Percentiles rank a stretch among this genome's conserved stretches.
phyloP scores from a whole-genome alignment of 2,888 invertebrate genomes.

The Athetis lepigone region DNA sequence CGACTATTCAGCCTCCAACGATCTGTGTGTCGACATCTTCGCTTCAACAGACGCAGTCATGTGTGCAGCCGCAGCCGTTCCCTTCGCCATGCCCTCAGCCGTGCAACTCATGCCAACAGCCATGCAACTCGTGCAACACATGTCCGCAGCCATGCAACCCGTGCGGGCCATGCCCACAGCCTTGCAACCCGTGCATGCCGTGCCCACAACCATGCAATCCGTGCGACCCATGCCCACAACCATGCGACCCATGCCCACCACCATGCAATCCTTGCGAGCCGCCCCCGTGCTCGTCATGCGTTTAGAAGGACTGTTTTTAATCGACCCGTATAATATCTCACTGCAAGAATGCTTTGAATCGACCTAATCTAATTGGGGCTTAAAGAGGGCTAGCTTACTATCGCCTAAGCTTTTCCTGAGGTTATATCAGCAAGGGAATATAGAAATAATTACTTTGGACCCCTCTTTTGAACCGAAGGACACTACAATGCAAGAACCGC shows the following conservation, averaged over 20 bases:
- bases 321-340: neutral
- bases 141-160: neutral
- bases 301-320: conserved; percentile 42
- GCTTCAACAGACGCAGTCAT: conserved; percentile 39
- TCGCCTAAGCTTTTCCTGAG: conserved; percentile 1
- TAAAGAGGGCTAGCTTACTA: conserved; percentile 8
- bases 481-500: conserved; percentile 45
- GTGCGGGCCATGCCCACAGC: conserved; percentile 9
- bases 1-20: conserved; percentile 71
- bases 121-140: conserved; percentile 20
- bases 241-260: conserved; percentile 19
- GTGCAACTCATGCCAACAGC: conserved; percentile 1
- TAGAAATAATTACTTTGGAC: too few species aligned
- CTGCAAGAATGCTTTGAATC: conserved; percentile 21
- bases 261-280: conserved; percentile 35
- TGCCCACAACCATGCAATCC: conserved; percentile 7
- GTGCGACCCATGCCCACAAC: neutral
- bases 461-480: too few species aligned
- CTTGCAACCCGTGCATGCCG: neutral
- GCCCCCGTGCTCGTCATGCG: conserved; percentile 42
- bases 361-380: neutral
- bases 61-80: conserved; percentile 6
- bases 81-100: conserved; percentile 5
- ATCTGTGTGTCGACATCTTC: conserved; percentile 64
- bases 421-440: neutral